phyloP scores from a whole-genome alignment of 92 coral and sea anemone genomes.

The Palythoa grandiflora region DNA sequence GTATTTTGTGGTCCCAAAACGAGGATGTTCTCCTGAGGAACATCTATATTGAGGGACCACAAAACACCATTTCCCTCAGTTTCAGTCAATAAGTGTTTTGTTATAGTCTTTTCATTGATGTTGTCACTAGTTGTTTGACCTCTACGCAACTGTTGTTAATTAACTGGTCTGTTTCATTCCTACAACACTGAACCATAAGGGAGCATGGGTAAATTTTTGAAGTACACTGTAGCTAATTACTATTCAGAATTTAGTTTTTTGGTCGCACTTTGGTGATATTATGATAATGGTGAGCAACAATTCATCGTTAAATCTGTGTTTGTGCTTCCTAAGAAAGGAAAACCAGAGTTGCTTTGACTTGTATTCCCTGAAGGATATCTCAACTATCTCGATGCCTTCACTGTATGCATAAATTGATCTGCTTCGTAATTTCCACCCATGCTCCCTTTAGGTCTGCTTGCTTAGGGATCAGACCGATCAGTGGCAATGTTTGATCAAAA shows the following conservation, averaged over 20 bases:
- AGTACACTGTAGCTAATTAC: conserved; percentile 15
- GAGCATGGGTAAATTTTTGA: conserved; percentile 15
- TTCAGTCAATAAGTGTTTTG: conserved; percentile 14
- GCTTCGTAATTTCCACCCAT: conserved; percentile 24
- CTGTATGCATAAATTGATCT: conserved; percentile 19
- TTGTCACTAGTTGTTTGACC: conserved; percentile 16
- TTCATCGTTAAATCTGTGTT: conserved; percentile 14
- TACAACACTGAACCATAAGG: conserved; percentile 16
- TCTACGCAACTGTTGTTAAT: conserved; percentile 15
- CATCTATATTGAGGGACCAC: conserved; percentile 16
- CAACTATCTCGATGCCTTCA: conserved; percentile 27
- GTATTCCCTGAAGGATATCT: conserved; percentile 23
- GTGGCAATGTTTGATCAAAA: conserved; percentile 27
- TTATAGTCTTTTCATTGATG: conserved; percentile 13
- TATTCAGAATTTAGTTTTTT: conserved; percentile 11
- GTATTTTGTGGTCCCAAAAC: conserved; percentile 16
- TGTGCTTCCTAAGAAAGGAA: conserved; percentile 30
- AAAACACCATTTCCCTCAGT: conserved; percentile 16
- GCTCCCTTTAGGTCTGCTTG: conserved; percentile 28
- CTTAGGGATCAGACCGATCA: conserved; percentile 32
- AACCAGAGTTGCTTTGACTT: conserved; percentile 26
- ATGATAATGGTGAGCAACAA: conserved; percentile 11
- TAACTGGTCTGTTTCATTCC: conserved; percentile 16
- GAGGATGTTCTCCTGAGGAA: conserved; percentile 17
- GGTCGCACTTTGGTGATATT: conserved; percentile 16